These are phyloP conservation scores for Campopleginae sp. DNA, from an alignment of 2,888 invertebrate genomes.

Conservation along the genomic window DNA sequence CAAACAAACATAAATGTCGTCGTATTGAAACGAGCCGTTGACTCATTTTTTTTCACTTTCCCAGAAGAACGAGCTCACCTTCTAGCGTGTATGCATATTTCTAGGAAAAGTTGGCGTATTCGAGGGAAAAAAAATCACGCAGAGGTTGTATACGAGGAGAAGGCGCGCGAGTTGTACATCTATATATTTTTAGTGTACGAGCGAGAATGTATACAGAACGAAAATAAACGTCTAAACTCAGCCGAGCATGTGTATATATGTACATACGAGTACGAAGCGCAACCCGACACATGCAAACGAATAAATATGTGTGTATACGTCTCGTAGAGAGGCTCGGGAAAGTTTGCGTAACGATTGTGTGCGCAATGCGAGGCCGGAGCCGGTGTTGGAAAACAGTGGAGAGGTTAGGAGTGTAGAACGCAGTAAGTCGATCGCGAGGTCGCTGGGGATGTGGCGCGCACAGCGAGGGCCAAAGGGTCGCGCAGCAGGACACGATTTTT, in stretches of 20 bases:
- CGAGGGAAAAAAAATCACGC: background rate
- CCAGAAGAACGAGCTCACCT: background rate
- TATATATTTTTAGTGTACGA: background rate
- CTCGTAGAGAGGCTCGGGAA: background rate
- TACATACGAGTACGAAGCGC: background rate
- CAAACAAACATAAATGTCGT: background rate
- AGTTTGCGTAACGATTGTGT: conserved; percentile 23
- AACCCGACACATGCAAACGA: background rate
- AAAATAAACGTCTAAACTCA: conserved; percentile 14
- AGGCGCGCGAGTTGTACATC: too few species aligned
- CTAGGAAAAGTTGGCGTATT: background rate
- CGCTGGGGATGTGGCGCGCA: conserved; percentile 43
- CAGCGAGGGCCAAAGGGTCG: conserved; percentile 37
- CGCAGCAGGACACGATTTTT: conserved; percentile 37
- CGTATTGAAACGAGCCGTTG: background rate
- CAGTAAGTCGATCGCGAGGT: conserved; percentile 56
- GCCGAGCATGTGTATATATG: background rate
- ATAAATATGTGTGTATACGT: background rate
- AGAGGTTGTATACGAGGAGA: too few species aligned
- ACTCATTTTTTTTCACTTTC: background rate
- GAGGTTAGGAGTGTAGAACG: conserved; percentile 59
- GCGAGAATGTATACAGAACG: background rate
- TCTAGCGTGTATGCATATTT: background rate
- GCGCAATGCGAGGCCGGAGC: conserved; percentile 21
- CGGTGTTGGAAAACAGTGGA: conserved; percentile 43